A percentile compares a stretch with the other conserved stretches of the same genome.
Evolutionary conservation across 2,113 vertebrate species (phyloP).

Genomic region (Saccopteryx bilineata): DNA sequence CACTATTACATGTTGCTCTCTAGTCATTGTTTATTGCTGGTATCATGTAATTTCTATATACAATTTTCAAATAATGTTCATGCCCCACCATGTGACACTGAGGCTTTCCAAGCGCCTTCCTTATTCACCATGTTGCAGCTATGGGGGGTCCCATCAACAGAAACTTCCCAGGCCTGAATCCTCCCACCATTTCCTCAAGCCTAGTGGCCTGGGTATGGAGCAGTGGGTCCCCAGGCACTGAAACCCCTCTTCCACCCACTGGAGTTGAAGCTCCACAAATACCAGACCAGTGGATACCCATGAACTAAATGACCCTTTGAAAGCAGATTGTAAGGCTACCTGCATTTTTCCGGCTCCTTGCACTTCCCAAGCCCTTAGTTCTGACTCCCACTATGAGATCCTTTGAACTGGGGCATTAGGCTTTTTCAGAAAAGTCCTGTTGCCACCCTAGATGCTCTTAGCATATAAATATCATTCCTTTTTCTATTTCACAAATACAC

Average conservation of each 20-base stretch:
- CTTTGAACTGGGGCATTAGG: neutral
- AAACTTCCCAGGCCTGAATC: neutral
- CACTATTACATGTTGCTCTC: neutral
- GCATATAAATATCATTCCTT: neutral
- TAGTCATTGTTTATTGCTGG: neutral
- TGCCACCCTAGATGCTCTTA: neutral
- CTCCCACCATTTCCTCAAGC: neutral
- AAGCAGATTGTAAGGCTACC: neutral
- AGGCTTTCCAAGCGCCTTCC: neutral
- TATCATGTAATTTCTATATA: neutral
- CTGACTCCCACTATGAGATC: neutral
- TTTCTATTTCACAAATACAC: neutral
- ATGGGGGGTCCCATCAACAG: neutral
- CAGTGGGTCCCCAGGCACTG: neutral
- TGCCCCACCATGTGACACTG: neutral
- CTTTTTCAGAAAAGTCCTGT: constrained; percentile 11
- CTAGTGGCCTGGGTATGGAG: neutral
- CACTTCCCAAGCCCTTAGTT: neutral
- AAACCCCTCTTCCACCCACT: neutral
- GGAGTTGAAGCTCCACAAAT: neutral
- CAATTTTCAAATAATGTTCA: neutral
- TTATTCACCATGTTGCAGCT: neutral
- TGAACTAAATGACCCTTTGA: neutral
- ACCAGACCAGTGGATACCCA: neutral
- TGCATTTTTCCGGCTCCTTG: neutral